Evolutionary conservation across 2,797 vertebrate species (phyloP).

Genomic region (Triplophysa bombifrons): DNA sequence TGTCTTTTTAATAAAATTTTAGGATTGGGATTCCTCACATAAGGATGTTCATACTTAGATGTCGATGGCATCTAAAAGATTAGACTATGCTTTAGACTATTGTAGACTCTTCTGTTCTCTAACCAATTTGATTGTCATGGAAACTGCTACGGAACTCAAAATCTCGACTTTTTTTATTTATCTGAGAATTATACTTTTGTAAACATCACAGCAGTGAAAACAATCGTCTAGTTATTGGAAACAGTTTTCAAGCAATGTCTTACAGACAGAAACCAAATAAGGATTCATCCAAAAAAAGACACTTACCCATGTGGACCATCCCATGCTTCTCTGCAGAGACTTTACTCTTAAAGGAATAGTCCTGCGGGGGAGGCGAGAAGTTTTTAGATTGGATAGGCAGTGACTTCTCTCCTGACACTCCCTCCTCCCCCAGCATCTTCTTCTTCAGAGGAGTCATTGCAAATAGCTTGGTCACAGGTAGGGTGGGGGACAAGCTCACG

Average conservation of each 20-base stretch:
- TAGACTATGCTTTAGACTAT: not conserved
- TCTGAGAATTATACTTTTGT: not conserved
- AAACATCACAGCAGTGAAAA: conserved; percentile 7
- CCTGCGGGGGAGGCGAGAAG: conserved; percentile 81
- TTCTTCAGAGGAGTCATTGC: conserved; percentile 78
- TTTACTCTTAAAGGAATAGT: conserved; percentile 89
- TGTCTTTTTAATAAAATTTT: too few species aligned
- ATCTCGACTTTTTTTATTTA: not conserved
- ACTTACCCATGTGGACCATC: conserved; percentile 80
- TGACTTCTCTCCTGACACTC: conserved; percentile 63
- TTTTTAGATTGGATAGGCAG: conserved; percentile 68
- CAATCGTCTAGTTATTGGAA: not conserved
- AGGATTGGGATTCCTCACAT: too few species aligned
- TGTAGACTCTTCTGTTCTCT: not conserved
- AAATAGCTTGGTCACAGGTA: conserved; percentile 72
- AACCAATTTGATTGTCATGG: not conserved
- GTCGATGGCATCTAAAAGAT: too few species aligned
- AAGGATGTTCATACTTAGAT: too few species aligned
- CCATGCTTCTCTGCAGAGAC: conserved; percentile 83
- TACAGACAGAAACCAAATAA: conserved; percentile 11
- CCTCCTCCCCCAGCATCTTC: conserved; percentile 76
- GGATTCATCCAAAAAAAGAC: conserved; percentile 15
- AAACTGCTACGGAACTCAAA: not conserved
- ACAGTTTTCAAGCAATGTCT: not conserved
- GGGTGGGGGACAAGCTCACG: conserved; percentile 65